A percentile compares a stretch with the other conserved stretches of the same genome.
Evolutionary conservation across 2,888 invertebrate species (phyloP).

Genomic region (Xylophagus ater): DNA sequence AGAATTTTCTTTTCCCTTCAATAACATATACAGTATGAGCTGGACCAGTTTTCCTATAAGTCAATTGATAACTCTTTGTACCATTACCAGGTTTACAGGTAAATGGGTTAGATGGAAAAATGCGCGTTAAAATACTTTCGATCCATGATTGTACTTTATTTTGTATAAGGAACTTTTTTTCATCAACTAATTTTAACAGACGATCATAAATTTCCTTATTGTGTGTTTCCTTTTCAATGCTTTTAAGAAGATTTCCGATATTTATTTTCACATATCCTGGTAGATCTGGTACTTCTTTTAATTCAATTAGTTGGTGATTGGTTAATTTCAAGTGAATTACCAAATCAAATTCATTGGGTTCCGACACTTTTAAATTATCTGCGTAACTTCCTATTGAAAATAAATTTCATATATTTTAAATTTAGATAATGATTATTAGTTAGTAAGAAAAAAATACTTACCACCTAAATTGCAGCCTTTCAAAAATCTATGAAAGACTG

Average conservation of each 20-base stretch:
- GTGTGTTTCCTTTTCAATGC: constrained; percentile 19
- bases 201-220: constrained; percentile 13
- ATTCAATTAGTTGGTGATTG: constrained; percentile 18
- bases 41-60: constrained; percentile 22
- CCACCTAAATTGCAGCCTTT: constrained; percentile 17
- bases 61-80: not conserved
- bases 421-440: too few relatives aligned
- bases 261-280: constrained; percentile 29
- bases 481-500: constrained; percentile 16
- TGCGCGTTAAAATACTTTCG: constrained; percentile 18
- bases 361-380: constrained; percentile 27
- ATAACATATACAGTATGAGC: constrained; percentile 28
- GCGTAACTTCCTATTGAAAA: constrained; percentile 28
- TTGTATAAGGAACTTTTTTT: constrained; percentile 21
- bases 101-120: not conserved
- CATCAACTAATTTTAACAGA: constrained; percentile 21
- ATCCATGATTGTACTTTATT: constrained; percentile 25
- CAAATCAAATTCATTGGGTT: constrained; percentile 30
- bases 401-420: too few relatives aligned
- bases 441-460: too few relatives aligned
- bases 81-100: not conserved
- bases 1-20: constrained; percentile 17
- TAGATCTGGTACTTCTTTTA: constrained; percentile 19
- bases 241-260: constrained; percentile 21
- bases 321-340: constrained; percentile 25